Evolutionary conservation across 2,888 invertebrate species (phyloP).

Genomic region (Idaea dimidiata): DNA sequence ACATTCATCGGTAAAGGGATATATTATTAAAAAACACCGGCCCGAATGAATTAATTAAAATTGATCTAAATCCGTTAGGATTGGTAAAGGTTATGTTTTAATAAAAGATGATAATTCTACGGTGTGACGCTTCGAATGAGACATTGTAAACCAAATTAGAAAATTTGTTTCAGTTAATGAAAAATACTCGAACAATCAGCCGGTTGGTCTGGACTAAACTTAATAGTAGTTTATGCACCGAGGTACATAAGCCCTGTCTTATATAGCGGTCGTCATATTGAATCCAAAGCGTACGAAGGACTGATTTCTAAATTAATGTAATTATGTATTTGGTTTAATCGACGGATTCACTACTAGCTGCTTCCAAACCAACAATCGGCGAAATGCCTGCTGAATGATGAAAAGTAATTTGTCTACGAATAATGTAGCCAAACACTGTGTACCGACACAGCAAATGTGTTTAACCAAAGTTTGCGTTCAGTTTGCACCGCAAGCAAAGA

Average conservation of each 20-base stretch:
- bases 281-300: too few species aligned
- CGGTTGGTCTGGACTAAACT: too few species aligned
- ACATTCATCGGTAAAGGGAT: background rate
- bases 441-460: background rate
- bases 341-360: too few species aligned
- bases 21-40: background rate
- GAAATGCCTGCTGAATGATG: background rate
- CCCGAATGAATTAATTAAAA: conserved; percentile 2
- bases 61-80: background rate
- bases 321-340: too few species aligned
- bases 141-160: background rate
- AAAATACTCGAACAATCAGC: too few species aligned
- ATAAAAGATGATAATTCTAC: background rate
- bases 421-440: background rate
- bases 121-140: background rate
- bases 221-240: too few species aligned
- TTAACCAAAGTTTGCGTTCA: background rate
- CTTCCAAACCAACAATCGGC: too few species aligned
- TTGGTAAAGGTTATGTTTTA: background rate
- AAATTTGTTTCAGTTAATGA: too few species aligned
- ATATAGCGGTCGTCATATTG: too few species aligned
- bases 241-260: too few species aligned
- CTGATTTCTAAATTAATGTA: too few species aligned
- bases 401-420: background rate
- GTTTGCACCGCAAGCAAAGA: conserved; percentile 1